Percentiles rank a stretch among this genome's conserved stretches.
Conservation (phyloP, 2,113 vertebrate genomes). For the Tragelaphus buxtoni region DNA sequence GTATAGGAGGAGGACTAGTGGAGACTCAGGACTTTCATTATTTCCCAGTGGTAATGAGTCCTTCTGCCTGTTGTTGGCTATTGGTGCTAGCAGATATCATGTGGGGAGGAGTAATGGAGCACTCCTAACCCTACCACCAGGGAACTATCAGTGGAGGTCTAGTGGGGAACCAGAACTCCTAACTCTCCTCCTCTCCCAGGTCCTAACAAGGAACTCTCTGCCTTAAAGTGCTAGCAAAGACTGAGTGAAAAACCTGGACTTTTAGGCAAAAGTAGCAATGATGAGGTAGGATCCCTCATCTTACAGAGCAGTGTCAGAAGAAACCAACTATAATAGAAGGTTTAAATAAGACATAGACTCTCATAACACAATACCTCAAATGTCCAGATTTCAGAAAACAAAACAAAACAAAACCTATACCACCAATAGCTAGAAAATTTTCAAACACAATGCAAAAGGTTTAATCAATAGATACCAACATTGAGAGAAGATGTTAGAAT, state of each 20-base stretch:
- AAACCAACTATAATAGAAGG: background rate
- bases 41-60: background rate
- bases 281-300: background rate
- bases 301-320: background rate
- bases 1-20: background rate
- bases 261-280: background rate
- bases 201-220: background rate
- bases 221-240: background rate
- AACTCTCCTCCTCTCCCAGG: accelerated
- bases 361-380: background rate
- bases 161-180: background rate
- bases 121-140: background rate
- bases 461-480: background rate
- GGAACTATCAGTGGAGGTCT: background rate
- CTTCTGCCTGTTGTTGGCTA: background rate
- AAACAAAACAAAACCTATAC: background rate
- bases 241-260: background rate
- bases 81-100: background rate
- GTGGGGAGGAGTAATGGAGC: background rate
- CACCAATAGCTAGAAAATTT: background rate
- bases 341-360: background rate
- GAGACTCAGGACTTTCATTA: background rate
- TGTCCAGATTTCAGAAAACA: background rate
- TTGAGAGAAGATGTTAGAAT: background rate
- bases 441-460: background rate